Evolutionary conservation across 2,113 vertebrate genomes (phyloP).

Genomic region (Microtus richardsoni): DNA sequence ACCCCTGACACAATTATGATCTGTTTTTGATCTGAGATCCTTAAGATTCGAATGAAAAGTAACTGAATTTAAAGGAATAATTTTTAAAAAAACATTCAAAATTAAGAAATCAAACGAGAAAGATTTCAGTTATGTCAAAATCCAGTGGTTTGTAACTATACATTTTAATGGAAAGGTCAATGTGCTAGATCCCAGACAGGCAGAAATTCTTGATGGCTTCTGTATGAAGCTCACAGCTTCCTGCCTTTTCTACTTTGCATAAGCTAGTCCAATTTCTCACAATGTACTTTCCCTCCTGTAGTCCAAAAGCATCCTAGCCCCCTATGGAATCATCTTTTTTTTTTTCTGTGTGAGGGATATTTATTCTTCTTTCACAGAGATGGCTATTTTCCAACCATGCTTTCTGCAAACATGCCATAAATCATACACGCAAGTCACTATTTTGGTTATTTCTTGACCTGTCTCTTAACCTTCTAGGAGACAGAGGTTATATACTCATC

Average conservation of each 20-base stretch:
- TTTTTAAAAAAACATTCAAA: not conserved
- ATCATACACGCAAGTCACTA: not conserved
- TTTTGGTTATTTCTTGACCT: conserved; percentile 17
- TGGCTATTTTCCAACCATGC: not conserved
- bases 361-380: not conserved
- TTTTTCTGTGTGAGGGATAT: not conserved
- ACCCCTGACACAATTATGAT: not conserved
- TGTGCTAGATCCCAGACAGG: not conserved
- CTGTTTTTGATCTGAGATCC: not conserved
- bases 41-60: not conserved
- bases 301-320: not conserved
- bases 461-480: not conserved
- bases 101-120: not conserved
- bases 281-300: not conserved
- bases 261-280: not conserved
- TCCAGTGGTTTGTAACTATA: not conserved
- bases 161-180: not conserved
- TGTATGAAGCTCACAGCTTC: not conserved
- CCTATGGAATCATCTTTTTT: not conserved
- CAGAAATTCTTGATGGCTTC: not conserved
- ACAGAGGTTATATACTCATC: not conserved
- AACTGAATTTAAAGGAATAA: not conserved
- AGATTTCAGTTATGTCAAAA: not conserved
- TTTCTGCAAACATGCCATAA: not conserved
- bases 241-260: not conserved